Evolutionary conservation across 2,113 vertebrate species (phyloP).

Genomic region (Equus quagga): DNA sequence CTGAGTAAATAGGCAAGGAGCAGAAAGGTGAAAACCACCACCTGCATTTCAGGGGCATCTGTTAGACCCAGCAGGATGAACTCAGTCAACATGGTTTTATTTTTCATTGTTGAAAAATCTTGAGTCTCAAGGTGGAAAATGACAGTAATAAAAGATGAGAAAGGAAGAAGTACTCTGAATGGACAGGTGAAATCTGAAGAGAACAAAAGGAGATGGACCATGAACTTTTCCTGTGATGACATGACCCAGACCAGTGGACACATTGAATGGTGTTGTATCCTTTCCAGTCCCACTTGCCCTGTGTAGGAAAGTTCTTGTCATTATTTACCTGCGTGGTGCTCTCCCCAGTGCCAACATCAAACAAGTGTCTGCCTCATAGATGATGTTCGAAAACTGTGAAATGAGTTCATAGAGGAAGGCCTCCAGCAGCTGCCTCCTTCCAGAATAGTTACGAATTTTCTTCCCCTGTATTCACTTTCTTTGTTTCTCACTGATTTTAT

Average conservation of each 20-base stretch:
- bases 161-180: background rate
- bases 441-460: background rate
- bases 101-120: slow-evolving; percentile 52
- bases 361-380: background rate
- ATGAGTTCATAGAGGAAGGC: background rate
- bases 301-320: background rate
- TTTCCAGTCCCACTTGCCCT: background rate
- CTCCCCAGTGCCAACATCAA: background rate
- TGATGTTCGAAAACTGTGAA: background rate
- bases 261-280: background rate
- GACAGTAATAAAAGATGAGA: background rate
- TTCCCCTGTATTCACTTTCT: background rate
- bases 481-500: background rate
- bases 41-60: slow-evolving; percentile 30
- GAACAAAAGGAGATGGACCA: background rate
- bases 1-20: slow-evolving; percentile 65
- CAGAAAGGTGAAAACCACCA: slow-evolving; percentile 59
- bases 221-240: background rate
- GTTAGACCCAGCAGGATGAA: slow-evolving; percentile 77
- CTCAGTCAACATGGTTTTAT: slow-evolving; percentile 60
- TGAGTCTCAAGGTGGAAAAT: slow-evolving; percentile 9
- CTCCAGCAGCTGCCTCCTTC: background rate
- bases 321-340: background rate
- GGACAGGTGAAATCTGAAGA: background rate
- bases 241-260: background rate